Base-by-base conservation (phyloP, 2,888 invertebrate species). In the Caenorhabditis doughertyi region DNA sequence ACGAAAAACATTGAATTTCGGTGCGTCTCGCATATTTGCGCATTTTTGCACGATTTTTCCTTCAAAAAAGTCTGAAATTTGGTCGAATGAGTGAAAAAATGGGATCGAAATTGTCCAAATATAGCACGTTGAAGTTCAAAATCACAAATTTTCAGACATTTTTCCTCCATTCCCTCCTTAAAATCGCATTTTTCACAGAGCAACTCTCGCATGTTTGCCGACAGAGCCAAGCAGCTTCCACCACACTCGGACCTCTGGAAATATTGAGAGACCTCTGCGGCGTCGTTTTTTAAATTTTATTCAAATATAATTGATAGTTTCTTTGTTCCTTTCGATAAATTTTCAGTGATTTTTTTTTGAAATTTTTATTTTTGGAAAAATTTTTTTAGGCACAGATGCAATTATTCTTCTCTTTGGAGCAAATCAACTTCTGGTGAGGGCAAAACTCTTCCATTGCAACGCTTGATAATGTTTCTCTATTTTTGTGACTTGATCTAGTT, bases 171-270 rank as follows among this genome's bases (percentile, higher is more conserved):
- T 44, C 16, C 4, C 18, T 3, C 42, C 23, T 4, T 32, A 51
- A 32, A 35, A 25, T 5, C 21, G 23, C 2, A 25, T 64, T 64
- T 21, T 21, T 67, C 83, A 35, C 79, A 86, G 85, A 85, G 89
- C 21, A 85, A 89, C 42, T 86, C 87, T 4, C 74, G 73, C 62
- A 86, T 89, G 87, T 89, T 73, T 77, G 89, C 88, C 25, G 82
- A 85, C 29, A 72, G 86, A 25, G 68, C 58, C 73, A 79, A 79
- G 53, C 67, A 62, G 29, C 51, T 88, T 5, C 87, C 88, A 55
- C 80, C 79, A 39, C 70, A 80, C 64, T n/a, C 74, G 44, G 89
- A 89, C 71, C 27, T 64, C n/a, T 89, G 89, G 89, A 86, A 86
- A 44, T 89, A 87, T 73, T 89, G 56, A 81, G 39, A 39, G 11